Conservation (phyloP, 2,113 vertebrate species). For the Dromas ardeola region DNA sequence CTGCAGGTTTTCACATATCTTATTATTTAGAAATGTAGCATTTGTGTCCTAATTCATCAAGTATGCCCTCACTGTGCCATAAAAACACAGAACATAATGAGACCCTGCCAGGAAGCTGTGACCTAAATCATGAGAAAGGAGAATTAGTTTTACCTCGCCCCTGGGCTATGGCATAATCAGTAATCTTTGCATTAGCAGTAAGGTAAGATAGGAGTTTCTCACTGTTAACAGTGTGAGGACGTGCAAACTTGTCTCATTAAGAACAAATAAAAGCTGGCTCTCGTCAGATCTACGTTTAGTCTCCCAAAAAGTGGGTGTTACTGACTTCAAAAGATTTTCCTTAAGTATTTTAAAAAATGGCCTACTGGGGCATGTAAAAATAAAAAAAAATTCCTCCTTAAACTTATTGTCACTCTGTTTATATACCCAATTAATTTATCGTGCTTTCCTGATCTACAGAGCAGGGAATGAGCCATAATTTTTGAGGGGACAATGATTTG, state of each 20-base stretch:
- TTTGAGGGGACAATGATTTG: neutral
- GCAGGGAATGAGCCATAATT: neutral
- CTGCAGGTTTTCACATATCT: neutral
- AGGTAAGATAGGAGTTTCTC: neutral
- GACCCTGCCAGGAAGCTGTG: neutral
- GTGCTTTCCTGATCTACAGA: neutral
- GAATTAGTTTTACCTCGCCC: neutral
- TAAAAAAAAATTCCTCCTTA: neutral
- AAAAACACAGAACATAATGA: neutral
- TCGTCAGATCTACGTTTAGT: neutral
- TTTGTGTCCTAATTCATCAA: neutral
- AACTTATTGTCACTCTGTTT: neutral
- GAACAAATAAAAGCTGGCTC: neutral
- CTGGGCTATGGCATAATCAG: neutral
- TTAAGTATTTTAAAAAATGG: neutral
- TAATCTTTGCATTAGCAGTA: neutral
- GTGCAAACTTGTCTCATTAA: neutral
- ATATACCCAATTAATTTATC: neutral
- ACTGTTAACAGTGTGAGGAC: neutral
- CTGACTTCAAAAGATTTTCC: neutral
- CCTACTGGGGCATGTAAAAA: neutral
- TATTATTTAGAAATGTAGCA: neutral
- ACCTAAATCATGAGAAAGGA: neutral
- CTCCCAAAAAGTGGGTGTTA: neutral
- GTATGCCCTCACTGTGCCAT: neutral